phyloP scores from a whole-genome alignment of 1,140 invertebrate genomes.

The Zaprionus kolodkinae region DNA sequence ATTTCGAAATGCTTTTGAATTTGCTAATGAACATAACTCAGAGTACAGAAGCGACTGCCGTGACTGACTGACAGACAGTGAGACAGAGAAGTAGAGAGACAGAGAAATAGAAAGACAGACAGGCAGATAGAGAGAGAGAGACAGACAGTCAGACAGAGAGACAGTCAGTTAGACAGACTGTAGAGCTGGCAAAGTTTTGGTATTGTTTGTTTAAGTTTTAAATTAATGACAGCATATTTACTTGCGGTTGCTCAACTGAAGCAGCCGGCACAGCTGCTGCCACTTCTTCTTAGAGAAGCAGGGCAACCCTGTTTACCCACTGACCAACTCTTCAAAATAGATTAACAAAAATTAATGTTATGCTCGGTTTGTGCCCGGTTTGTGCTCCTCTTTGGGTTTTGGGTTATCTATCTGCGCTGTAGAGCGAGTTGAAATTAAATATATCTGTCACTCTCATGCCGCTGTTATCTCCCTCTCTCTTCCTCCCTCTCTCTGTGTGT shows the following conservation, averaged over 20 bases:
- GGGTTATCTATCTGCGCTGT: constrained; percentile 34
- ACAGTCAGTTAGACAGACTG: constrained; percentile 9
- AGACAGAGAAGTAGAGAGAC: constrained; percentile 9
- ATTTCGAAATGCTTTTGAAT: constrained; percentile 63
- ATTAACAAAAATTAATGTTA: constrained; percentile 83
- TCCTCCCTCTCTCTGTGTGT: constrained; percentile 22
- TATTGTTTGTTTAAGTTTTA: constrained; percentile 75
- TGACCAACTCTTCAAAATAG: constrained; percentile 75
- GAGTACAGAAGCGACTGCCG: constrained; percentile 22
- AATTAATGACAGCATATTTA: constrained; percentile 82
- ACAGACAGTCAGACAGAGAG: constrained; percentile 4
- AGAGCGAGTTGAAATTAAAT: constrained; percentile 72
- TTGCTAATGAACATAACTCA: constrained; percentile 83
- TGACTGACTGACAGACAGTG: constrained; percentile 34
- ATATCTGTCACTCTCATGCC: constrained; percentile 74
- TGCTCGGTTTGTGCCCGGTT: constrained; percentile 49
- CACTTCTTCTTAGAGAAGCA: neutral
- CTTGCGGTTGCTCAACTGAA: constrained; percentile 61
- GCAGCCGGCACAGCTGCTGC: constrained; percentile 25
- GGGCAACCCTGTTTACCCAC: constrained; percentile 39
- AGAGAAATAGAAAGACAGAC: constrained; percentile 21
- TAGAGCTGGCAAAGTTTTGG: constrained; percentile 43
- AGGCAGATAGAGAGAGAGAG: constrained; percentile 19
- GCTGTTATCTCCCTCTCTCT: neutral
- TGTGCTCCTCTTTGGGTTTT: constrained; percentile 23